phyloP scores from a whole-genome alignment of 2,113 vertebrate genomes.

The Cyprinodon variegatus region DNA sequence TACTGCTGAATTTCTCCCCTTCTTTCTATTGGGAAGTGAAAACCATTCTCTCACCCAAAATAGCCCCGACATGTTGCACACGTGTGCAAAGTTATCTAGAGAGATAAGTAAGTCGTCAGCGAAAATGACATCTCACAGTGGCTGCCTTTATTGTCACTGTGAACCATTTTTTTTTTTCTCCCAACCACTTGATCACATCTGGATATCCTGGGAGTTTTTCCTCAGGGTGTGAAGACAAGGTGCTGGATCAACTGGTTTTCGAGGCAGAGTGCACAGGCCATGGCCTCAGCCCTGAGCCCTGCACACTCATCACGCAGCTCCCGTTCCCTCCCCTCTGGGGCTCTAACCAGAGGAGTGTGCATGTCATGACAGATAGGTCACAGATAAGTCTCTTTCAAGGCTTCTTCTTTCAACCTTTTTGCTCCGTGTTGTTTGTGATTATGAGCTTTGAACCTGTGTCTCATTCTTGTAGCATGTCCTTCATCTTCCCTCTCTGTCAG shows the following conservation, averaged over 20 bases:
- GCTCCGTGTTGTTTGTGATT: constrained; percentile 56
- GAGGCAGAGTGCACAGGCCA: constrained; percentile 71
- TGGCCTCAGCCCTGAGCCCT: constrained; percentile 52
- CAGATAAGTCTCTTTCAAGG: constrained; percentile 68
- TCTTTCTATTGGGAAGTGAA: no score
- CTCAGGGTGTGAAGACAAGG: constrained; percentile 49
- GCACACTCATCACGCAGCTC: constrained; percentile 46
- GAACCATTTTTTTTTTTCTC: constrained; percentile 5
- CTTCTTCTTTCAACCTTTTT: constrained; percentile 40
- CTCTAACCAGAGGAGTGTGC: constrained; percentile 64
- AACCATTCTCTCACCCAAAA: no score
- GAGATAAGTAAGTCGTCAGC: constrained; percentile 27
- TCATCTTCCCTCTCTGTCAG: constrained; percentile 37
- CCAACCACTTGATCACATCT: constrained; percentile 53
- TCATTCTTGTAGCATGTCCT: constrained; percentile 35
- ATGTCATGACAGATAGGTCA: constrained; percentile 73
- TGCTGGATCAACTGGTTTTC: constrained; percentile 68
- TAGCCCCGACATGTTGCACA: no score
- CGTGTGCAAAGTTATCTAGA: background rate
- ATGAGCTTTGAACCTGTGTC: constrained; percentile 51
- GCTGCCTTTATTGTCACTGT: constrained; percentile 28
- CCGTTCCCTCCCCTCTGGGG: constrained; percentile 53
- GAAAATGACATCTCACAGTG: constrained; percentile 36
- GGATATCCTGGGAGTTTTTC: constrained; percentile 62
- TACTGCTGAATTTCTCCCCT: no score